phyloP scores from a whole-genome alignment of 2,797 vertebrate species.

The Lophotriccus pileatus region DNA sequence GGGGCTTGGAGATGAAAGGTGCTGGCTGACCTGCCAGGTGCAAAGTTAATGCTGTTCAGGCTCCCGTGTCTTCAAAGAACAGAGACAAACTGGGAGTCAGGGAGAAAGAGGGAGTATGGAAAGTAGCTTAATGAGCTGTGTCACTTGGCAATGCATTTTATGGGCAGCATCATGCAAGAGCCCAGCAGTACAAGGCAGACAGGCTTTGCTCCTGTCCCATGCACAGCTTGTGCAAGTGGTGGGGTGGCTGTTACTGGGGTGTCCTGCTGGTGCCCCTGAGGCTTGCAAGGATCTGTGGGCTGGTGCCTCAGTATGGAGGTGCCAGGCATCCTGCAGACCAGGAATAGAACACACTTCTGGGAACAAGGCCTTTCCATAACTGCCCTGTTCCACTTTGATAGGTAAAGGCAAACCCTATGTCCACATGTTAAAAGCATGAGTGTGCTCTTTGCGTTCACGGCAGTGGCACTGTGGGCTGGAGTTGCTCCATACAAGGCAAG shows the following conservation, averaged over 20 bases:
- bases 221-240: neutral
- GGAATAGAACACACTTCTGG: neutral
- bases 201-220: neutral
- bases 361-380: neutral
- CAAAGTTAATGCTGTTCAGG: neutral
- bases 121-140: neutral
- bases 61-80: neutral
- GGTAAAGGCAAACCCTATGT: neutral
- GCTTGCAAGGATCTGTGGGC: rapidly evolving
- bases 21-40: neutral
- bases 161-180: rapidly evolving
- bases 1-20: neutral
- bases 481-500: neutral
- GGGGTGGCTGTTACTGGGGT: neutral
- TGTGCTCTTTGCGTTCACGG: neutral
- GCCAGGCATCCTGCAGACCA: rapidly evolving
- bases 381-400: neutral
- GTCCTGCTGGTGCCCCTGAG: neutral
- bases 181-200: rapidly evolving
- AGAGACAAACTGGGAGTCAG: rapidly evolving
- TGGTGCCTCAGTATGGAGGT: neutral
- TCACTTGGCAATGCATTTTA: neutral
- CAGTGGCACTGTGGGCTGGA: neutral
- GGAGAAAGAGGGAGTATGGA: neutral
- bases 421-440: neutral